These are phyloP conservation scores for Pterobdella sp. DNA, from an alignment of 2,888 invertebrate species.

Conservation along the genomic window DNA sequence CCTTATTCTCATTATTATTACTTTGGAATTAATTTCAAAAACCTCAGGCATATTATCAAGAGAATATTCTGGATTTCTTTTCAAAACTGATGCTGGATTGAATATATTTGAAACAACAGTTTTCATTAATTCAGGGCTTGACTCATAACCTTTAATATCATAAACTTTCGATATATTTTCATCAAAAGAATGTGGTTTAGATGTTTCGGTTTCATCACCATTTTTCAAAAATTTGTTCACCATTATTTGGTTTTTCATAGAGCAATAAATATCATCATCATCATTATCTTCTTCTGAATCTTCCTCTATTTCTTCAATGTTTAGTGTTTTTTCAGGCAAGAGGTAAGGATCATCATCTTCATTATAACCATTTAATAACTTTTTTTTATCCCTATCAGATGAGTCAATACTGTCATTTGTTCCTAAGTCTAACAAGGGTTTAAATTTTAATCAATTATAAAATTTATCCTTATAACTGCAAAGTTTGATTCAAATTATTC, in stretches of 20 bases:
- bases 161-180: too few species aligned
- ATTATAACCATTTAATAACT: neutral
- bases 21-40: too few species aligned
- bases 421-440: neutral
- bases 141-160: too few species aligned
- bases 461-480: neutral
- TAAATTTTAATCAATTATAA: neutral
- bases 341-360: neutral
- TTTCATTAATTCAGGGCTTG: too few species aligned
- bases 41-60: too few species aligned
- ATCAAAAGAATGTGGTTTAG: too few species aligned
- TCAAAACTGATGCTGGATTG: too few species aligned
- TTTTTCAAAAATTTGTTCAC: conserved; percentile 11
- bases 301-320: neutral
- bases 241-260: neutral
- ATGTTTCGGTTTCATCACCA: too few species aligned
- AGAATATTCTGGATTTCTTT: too few species aligned
- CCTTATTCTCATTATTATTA: too few species aligned
- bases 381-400: neutral
- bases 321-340: neutral
- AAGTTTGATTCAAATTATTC: neutral
- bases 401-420: neutral
- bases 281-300: neutral
- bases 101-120: too few species aligned
- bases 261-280: conserved; percentile 9